These are phyloP conservation scores for Rhinichthys osculus DNA, from an alignment of 2,797 vertebrate species.

Conservation along the genomic window DNA sequence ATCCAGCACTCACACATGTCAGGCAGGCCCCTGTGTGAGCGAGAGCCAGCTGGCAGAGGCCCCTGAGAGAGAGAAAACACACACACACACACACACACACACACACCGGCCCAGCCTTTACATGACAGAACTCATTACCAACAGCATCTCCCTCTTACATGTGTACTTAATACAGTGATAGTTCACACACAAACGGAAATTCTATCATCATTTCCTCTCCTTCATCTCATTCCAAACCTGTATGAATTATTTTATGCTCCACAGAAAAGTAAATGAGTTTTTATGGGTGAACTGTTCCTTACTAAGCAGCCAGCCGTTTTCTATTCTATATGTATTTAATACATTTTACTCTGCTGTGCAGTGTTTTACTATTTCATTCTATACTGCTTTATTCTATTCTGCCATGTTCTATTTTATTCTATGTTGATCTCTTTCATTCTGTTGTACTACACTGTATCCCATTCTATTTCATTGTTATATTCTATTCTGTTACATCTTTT, in stretches of 20 bases:
- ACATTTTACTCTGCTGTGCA: not conserved
- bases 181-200: not conserved
- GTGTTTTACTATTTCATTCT: not conserved
- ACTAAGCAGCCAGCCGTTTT: not conserved
- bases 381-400: not conserved
- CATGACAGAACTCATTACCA: conserved; percentile 53
- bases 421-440: not conserved
- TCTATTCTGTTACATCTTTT: not conserved
- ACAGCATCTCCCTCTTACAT: conserved; percentile 14
- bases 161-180: no score
- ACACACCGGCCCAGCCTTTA: conserved; percentile 44
- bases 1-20: conserved; percentile 39
- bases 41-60: conserved; percentile 28
- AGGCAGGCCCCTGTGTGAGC: conserved; percentile 43
- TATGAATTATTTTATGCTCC: not conserved
- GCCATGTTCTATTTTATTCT: not conserved
- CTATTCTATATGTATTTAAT: not conserved
- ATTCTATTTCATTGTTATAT: not conserved
- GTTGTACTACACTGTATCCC: not conserved
- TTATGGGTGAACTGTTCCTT: not conserved
- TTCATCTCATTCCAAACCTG: no score
- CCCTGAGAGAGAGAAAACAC: not conserved
- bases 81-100: not conserved
- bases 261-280: not conserved
- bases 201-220: not conserved